Base-by-base conservation (phyloP, 1,140 invertebrate genomes). In the Carposina sasakii region DNA sequence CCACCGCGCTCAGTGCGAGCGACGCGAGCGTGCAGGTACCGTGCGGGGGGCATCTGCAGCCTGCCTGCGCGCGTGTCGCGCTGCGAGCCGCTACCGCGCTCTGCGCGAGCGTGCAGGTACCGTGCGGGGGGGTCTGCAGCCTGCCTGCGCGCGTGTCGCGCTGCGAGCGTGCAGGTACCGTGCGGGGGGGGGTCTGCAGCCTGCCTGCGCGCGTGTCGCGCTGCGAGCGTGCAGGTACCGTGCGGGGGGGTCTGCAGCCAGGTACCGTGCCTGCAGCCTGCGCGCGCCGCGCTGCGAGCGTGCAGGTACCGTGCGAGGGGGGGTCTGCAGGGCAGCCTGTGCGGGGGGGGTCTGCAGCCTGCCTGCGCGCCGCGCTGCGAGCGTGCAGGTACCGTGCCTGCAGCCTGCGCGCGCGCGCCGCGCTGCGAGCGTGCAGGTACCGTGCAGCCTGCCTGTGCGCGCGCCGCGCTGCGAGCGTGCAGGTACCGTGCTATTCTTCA, bases 271-370 rank as follows among this genome's bases (percentile, higher is more conserved):
- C 74, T 94, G 34, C 89, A 92, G 62, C 85, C 88, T 3, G 88
- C 91, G 61, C 67, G 76, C 5, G 86, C 88, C 51, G 91, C 92
- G 30, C 77, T 93, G n/a, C 71, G 71, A 44, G 72, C 91, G 83
- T 89, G 75, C 71, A 87, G 74, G 87, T 89, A 72, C 63, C n/a
- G n/a, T n/a, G n/a, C n/a, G n/a, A n/a, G n/a, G n/a, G 69, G 91
- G 89, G 60, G 90, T 33, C 74, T 94, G 34, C 89, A 92, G n/a
- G 62, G 85, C 88, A 3, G 85, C 83, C 26, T 84, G 83, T 15
- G 88, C 91, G n/a, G 69, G 91, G n/a, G 89, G 60, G 85, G 90
- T 33, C 74, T 94, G 34, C 89, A 92, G 62, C 85, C 88, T 3
- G 85, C 83, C 26, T 84, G 83, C 15, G 88, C 91, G 61, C 67